Conservation (phyloP, 2,888 invertebrate genomes). For the Gastrophysa polygoni region DNA sequence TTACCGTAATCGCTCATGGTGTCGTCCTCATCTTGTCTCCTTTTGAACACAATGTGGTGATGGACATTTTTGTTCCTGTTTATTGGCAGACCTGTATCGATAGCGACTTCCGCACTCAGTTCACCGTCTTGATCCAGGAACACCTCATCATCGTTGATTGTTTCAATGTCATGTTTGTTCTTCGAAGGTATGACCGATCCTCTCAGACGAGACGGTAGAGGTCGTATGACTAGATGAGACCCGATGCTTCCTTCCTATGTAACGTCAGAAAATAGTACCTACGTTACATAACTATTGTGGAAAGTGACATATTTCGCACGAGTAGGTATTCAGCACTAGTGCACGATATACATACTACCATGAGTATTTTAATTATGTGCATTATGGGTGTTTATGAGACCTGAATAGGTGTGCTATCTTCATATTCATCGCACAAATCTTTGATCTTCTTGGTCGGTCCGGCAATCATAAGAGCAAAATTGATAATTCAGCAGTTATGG, state of each 20-base stretch:
- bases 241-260: constrained; percentile 91
- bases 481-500: too few relatives aligned
- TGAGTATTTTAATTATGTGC: too few relatives aligned
- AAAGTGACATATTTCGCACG: too few relatives aligned
- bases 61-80: constrained; percentile 55
- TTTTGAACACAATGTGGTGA: constrained; percentile 80
- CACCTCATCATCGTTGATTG: constrained; percentile 68
- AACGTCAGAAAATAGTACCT: constrained; percentile 2
- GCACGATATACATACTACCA: too few relatives aligned
- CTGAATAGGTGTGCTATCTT: too few relatives aligned
- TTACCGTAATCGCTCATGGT: constrained; percentile 83
- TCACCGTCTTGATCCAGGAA: constrained; percentile 72
- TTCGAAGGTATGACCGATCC: constrained; percentile 42
- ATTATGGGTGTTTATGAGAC: too few relatives aligned
- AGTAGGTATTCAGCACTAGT: too few relatives aligned
- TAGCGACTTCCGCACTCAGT: constrained; percentile 68
- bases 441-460: too few relatives aligned
- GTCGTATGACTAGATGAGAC: constrained; percentile 84
- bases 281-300: too few relatives aligned
- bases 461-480: too few relatives aligned
- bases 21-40: constrained; percentile 64
- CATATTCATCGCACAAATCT: too few relatives aligned
- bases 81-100: constrained; percentile 68
- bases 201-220: constrained; percentile 76
- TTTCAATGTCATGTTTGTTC: constrained; percentile 30